A percentile compares a stretch with the other conserved stretches of the same genome.
Evolutionary conservation across 1,140 invertebrate genomes (phyloP).

Genomic region (Drosophila bocqueti): DNA sequence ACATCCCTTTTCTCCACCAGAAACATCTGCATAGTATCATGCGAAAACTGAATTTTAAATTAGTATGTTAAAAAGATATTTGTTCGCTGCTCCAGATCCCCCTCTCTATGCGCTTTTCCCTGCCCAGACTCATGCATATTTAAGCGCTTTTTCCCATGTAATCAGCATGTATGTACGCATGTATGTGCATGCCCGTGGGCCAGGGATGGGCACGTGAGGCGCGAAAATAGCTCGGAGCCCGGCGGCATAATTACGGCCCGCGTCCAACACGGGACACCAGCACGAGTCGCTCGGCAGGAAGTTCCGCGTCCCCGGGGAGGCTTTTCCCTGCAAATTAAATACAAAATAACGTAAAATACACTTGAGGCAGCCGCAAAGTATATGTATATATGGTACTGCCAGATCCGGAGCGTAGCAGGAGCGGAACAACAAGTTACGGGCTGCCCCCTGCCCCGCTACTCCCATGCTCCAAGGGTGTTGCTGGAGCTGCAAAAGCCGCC

Average conservation of each 20-base stretch:
- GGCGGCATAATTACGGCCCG: conserved; percentile 19
- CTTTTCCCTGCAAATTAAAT: conserved; percentile 56
- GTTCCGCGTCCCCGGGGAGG: conserved; percentile 2
- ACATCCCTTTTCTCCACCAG: background rate
- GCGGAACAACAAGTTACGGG: conserved; percentile 49
- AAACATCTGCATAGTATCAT: background rate
- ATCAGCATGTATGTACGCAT: conserved; percentile 30
- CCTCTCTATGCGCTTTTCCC: conserved; percentile 17
- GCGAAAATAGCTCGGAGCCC: background rate
- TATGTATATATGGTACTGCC: background rate
- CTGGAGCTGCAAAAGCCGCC: conserved; percentile 45
- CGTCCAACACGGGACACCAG: conserved; percentile 6
- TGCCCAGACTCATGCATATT: conserved; percentile 39
- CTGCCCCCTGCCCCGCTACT: background rate
- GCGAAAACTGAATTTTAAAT: background rate
- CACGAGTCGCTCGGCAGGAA: background rate
- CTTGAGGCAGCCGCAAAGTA: conserved; percentile 54
- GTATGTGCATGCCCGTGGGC: conserved; percentile 7
- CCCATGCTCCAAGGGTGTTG: conserved; percentile 1
- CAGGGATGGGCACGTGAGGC: conserved; percentile 8
- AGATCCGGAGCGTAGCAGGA: background rate
- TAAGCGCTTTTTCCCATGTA: conserved; percentile 39
- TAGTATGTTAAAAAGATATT: background rate
- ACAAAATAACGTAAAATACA: conserved; percentile 69
- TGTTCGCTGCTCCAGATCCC: background rate